phyloP scores from a whole-genome alignment of 2,113 vertebrate species.

The Rutilus rutilus region DNA sequence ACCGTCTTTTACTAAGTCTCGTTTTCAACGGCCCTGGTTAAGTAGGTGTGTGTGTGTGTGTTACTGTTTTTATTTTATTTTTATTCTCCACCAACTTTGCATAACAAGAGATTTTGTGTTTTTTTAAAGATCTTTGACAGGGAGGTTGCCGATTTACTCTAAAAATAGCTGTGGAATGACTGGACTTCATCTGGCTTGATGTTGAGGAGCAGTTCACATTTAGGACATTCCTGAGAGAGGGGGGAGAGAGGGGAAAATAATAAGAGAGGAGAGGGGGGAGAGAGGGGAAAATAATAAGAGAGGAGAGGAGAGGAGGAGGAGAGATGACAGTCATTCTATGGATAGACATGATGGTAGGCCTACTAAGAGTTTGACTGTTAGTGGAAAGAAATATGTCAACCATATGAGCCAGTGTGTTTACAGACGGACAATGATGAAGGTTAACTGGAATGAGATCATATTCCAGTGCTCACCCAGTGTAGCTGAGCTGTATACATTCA shows the following conservation, averaged over 20 bases:
- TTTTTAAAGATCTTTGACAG: not conserved
- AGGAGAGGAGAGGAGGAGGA: not conserved
- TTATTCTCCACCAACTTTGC: not conserved
- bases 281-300: too few species aligned
- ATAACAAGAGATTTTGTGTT: not conserved
- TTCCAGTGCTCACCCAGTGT: slow-evolving; percentile 3
- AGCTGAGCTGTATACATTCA: not conserved
- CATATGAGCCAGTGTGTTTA: not conserved
- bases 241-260: not conserved
- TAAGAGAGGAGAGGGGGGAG: not conserved
- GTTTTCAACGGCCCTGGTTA: too few species aligned
- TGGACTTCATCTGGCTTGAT: slow-evolving; percentile 21
- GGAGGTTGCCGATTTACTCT: not conserved
- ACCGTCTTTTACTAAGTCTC: too few species aligned
- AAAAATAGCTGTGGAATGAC: slow-evolving; percentile 27
- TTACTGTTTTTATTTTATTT: too few species aligned
- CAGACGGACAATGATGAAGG: not conserved
- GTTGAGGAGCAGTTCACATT: slow-evolving; percentile 5
- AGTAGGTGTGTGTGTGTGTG: too few species aligned
- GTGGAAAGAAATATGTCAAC: slow-evolving; percentile 21
- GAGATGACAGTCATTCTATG: not conserved
- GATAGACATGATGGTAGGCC: not conserved
- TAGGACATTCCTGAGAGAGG: slow-evolving; percentile 33
- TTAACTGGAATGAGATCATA: slow-evolving; percentile 11
- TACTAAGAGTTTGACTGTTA: not conserved